Conservation (phyloP, 2,113 vertebrate genomes). For the Phalacrocorax carbo region DNA sequence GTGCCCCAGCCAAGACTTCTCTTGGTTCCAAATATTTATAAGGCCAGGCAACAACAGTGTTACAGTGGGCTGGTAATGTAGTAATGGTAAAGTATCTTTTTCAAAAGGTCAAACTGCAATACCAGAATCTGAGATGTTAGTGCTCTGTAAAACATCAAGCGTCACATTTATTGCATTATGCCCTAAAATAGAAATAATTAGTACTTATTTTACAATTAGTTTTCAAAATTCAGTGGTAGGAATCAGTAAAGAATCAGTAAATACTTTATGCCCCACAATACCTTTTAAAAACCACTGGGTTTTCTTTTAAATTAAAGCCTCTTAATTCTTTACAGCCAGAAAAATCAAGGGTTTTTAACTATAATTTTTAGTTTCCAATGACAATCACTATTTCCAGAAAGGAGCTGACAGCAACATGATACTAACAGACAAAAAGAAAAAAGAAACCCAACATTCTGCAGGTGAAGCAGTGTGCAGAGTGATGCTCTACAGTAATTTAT, state of each 20-base stretch:
- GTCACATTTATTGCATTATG: not conserved
- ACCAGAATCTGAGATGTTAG: not conserved
- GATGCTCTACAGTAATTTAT: not conserved
- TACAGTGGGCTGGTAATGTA: not conserved
- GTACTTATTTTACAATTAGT: not conserved
- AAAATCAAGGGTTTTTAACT: not conserved
- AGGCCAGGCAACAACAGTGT: conserved; percentile 6
- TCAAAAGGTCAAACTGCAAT: not conserved
- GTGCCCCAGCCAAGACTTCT: conserved; percentile 12
- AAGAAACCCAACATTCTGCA: not conserved
- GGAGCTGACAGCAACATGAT: not conserved
- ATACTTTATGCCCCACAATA: not conserved
- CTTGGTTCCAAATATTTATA: not conserved
- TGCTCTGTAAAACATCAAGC: not conserved
- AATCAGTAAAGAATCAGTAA: not conserved
- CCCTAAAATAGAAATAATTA: not conserved
- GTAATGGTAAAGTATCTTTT: not conserved
- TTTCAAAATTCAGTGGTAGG: not conserved
- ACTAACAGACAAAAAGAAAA: not conserved
- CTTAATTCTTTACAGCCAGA: not conserved
- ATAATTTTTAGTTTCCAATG: not conserved
- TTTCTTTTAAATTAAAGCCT: not conserved
- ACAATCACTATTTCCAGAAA: not conserved
- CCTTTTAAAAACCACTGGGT: not conserved
- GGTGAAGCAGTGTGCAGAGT: not conserved